Percentiles rank a stretch among this genome's conserved stretches.
These are phyloP conservation scores for Gallirallus australis DNA, from an alignment of 2,797 vertebrate genomes.

Conservation along the genomic window DNA sequence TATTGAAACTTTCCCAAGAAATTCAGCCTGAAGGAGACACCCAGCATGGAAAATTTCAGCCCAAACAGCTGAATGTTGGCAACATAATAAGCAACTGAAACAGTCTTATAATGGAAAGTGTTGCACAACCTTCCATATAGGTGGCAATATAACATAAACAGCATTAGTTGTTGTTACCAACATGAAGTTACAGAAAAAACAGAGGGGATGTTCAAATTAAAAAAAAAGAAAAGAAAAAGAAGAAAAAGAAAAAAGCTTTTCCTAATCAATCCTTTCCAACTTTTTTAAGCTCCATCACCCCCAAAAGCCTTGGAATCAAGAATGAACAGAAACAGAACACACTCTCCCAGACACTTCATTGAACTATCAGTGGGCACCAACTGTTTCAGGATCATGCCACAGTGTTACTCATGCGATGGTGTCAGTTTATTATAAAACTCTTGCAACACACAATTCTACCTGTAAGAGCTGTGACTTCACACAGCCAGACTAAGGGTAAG, in stretches of 20 bases:
- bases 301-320: not conserved
- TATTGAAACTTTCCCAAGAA: constrained; percentile 71
- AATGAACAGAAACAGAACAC: not conserved
- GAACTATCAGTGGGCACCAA: not conserved
- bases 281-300: not conserved
- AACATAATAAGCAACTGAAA: constrained; percentile 49
- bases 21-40: constrained; percentile 63
- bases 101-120: constrained; percentile 56
- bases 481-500: not conserved
- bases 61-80: constrained; percentile 51
- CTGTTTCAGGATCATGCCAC: not conserved
- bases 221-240: not conserved
- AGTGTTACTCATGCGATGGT: not conserved
- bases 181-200: not conserved
- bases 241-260: not conserved
- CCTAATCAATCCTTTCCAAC: not conserved
- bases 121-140: constrained; percentile 55
- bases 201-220: not conserved
- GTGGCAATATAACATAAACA: constrained; percentile 32
- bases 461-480: not conserved
- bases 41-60: constrained; percentile 64
- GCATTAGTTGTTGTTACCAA: not conserved
- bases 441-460: not conserved
- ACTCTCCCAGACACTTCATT: not conserved
- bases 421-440: not conserved